Conservation (phyloP, 2,113 vertebrate genomes). For the Leptocoma aspasia region DNA sequence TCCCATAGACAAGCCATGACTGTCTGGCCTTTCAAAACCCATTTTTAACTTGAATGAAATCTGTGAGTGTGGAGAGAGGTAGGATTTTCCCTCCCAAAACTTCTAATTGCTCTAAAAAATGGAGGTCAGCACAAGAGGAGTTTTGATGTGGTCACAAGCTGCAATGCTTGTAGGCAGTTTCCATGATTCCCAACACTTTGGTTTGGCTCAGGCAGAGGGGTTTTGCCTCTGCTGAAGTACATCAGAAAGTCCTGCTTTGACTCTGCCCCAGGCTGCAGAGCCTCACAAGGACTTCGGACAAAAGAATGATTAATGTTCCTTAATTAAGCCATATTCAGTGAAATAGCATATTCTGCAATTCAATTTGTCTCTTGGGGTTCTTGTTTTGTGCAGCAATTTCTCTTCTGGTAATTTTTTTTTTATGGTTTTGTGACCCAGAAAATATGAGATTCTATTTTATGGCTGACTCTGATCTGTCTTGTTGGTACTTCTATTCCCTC, state of each 20-base stretch:
- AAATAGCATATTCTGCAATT: background rate
- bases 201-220: background rate
- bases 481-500: background rate
- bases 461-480: conserved; percentile 3
- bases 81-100: background rate
- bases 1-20: background rate
- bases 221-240: background rate
- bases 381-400: background rate
- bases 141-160: background rate
- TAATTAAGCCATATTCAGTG: conserved; percentile 13
- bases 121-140: background rate
- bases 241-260: background rate
- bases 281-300: background rate
- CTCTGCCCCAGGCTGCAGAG: background rate
- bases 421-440: conserved; percentile 59
- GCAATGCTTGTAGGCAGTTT: background rate
- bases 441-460: background rate
- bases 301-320: conserved; percentile 10
- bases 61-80: background rate
- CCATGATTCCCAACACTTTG: background rate
- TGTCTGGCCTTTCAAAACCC: background rate
- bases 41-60: background rate
- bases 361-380: background rate
- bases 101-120: background rate
- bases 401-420: background rate